Evolutionary conservation across 2,797 vertebrate species (phyloP), one percentile per base, ranked within the genome.

Genomic region (Neosilurus mollespiculum): DNA sequence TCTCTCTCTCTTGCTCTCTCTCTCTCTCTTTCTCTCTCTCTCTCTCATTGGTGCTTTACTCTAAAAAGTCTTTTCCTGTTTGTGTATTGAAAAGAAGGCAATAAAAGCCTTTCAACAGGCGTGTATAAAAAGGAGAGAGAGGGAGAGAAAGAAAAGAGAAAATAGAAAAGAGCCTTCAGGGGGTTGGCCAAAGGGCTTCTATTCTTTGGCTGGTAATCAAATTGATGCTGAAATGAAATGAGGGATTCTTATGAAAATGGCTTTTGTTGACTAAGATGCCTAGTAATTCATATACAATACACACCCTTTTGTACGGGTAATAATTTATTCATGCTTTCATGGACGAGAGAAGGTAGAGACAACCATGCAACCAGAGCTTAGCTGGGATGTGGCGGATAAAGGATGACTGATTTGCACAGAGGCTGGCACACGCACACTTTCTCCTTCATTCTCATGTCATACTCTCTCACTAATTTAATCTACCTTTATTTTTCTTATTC

Each of bases 281-380:
- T 97, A 95, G 97, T 98, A 97, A 98, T 98, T 98, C 97, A 98
- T 97, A 98, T 98, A 98, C 97, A 98, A 98, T 98, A 97, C 96
- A 94, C 94, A 91, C 94, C 54, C 97, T 96, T 98, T 98, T 99
- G 97, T 98, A 96, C 95, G 94, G 95, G 93, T 96, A 96, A 97
- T 97, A 98, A 98, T 97, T 96, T 98, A 98, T 98, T 97, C 98
- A 96, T 96, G 96, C 95, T 96, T 34, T 76, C 95, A 94, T 96
- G 95, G 93, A 94, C 93, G 93, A 81, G 81, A 76, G 53, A 73
- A 9, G 58, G 94, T 93, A 94, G 93, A 93, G 93, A 94, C 61
- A 79, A 83, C 71, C 79, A 70, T 82, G 86, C 81, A 65, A 83
- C 70, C 65, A 82, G 79, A 79, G 86, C 18, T 76, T 56, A 76